These are phyloP conservation scores for Alexandromys fortis DNA, from an alignment of 2,113 vertebrate species.

Conservation along the genomic window DNA sequence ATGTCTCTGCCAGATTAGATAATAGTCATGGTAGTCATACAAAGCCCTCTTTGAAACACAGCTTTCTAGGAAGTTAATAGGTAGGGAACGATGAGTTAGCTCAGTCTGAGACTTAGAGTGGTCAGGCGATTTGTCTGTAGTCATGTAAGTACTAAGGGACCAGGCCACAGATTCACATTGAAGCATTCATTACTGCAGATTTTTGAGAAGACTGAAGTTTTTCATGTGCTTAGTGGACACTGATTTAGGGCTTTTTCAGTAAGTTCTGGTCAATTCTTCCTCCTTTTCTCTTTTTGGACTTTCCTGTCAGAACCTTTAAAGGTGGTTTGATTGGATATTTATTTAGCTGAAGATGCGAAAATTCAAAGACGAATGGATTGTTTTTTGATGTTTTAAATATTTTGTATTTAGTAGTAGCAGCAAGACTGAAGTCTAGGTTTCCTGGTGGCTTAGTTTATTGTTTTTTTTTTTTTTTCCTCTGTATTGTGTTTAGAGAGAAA, in stretches of 20 bases:
- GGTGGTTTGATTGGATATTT: not conserved
- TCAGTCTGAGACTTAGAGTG: not conserved
- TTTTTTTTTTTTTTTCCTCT: not conserved
- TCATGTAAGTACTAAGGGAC: not conserved
- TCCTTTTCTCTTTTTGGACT: not conserved
- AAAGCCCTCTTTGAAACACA: constrained; percentile 23
- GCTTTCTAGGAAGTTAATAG: not conserved
- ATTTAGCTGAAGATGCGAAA: not conserved
- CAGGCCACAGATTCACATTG: not conserved
- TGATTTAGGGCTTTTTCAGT: not conserved
- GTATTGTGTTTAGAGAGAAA: not conserved
- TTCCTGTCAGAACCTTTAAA: constrained; percentile 9
- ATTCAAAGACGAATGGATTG: not conserved
- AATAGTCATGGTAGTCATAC: no score
- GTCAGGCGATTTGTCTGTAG: not conserved
- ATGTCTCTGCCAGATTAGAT: not conserved
- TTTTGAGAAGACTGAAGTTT: not conserved
- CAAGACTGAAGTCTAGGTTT: not conserved
- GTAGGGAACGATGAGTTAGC: not conserved
- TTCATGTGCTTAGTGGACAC: not conserved
- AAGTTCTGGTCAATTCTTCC: not conserved
- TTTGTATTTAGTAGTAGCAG: constrained; percentile 8
- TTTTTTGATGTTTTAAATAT: not conserved
- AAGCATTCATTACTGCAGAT: not conserved
- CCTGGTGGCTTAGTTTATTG: not conserved